phyloP scores from a whole-genome alignment of 2,113 vertebrate genomes.

The Amia ocellicauda region DNA sequence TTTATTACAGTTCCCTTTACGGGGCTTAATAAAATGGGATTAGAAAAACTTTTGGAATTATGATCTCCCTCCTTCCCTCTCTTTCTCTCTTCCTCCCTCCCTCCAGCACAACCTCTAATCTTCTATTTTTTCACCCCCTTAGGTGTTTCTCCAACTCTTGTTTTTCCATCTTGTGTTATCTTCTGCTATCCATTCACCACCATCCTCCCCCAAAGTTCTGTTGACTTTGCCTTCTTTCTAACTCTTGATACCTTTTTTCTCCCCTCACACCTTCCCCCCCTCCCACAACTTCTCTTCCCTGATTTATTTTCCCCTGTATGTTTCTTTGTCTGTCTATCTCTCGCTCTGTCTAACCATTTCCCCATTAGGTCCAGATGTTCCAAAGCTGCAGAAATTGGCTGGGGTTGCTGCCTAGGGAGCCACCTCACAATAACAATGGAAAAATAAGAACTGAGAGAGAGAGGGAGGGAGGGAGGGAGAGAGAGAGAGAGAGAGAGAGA shows the following conservation, averaged over 20 bases:
- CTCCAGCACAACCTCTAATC: no score
- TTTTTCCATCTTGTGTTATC: no score
- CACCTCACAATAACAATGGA: slow-evolving; percentile 41
- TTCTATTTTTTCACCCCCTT: no score
- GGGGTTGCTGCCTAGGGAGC: slow-evolving; percentile 35
- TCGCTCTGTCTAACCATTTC: slow-evolving; percentile 31
- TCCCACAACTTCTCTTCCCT: not conserved
- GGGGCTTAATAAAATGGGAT: no score
- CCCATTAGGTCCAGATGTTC: slow-evolving; percentile 61
- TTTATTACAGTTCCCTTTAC: no score
- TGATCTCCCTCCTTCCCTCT: no score
- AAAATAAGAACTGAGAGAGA: no score
- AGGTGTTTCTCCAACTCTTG: no score
- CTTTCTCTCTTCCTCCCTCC: no score
- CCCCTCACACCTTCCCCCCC: not conserved
- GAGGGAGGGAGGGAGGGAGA: slow-evolving; percentile 5
- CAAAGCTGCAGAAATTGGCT: slow-evolving; percentile 43
- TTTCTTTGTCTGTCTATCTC: not conserved
- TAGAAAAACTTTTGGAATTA: no score
- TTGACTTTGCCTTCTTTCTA: not conserved
- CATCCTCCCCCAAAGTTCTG: not conserved
- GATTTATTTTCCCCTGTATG: slow-evolving; percentile 6
- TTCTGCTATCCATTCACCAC: no score
- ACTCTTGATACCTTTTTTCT: not conserved
- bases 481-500: not conserved